Percentiles rank a stretch among this genome's conserved stretches.
phyloP scores from a whole-genome alignment of 1,140 invertebrate species.

The Drosophila novamexicana region DNA sequence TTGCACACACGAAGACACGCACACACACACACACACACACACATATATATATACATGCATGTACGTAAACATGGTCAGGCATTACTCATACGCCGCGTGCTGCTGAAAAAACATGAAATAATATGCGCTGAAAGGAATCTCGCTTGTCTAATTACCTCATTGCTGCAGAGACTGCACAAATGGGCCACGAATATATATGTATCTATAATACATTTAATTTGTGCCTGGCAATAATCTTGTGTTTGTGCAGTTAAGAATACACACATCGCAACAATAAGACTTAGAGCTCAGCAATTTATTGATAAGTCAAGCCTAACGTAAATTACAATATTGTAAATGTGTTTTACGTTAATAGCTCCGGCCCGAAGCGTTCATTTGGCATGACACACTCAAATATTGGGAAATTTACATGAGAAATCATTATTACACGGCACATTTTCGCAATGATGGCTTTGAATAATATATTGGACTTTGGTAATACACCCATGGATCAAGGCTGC shows the following conservation, averaged over 20 bases:
- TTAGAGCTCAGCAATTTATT: not conserved
- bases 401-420: not conserved
- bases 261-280: no score
- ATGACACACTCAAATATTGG: not conserved
- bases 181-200: not conserved
- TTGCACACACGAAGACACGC: conserved; percentile 2
- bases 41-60: conserved; percentile 21
- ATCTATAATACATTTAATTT: not conserved
- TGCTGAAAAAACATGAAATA: conserved; percentile 63
- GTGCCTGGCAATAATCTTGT: no score
- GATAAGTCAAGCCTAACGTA: not conserved
- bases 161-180: not conserved
- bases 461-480: conserved; percentile 1
- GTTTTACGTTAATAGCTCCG: not conserved
- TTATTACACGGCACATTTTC: not conserved
- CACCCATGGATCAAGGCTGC: not conserved
- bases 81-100: conserved; percentile 56
- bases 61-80: conserved; percentile 25
- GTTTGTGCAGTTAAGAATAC: no score
- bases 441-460: not conserved
- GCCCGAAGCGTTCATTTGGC: no score
- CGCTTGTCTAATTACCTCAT: conserved; percentile 30
- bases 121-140: conserved; percentile 44
- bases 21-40: not conserved
- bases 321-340: not conserved